Percentiles rank a stretch among this genome's conserved stretches.
Conservation (phyloP, 2,888 invertebrate genomes). For the Shargacucullia verbasci region DNA sequence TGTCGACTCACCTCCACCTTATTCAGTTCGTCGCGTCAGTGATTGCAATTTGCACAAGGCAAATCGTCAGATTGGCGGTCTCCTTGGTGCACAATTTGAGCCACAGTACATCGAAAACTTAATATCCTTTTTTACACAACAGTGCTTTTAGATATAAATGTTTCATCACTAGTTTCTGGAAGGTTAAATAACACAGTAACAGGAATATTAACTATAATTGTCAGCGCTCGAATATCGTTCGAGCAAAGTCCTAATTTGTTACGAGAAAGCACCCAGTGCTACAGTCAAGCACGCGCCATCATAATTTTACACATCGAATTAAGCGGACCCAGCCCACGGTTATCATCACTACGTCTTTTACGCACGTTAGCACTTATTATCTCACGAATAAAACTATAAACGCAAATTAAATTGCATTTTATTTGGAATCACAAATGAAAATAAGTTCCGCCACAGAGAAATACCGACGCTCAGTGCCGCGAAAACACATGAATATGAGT, state of each 20-base stretch:
- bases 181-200: constrained; percentile 63
- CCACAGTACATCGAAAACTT: constrained; percentile 79
- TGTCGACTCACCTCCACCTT: constrained; percentile 64
- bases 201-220: constrained; percentile 69
- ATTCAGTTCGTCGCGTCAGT: constrained; percentile 62
- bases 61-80: constrained; percentile 67
- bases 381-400: constrained; percentile 58
- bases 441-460: constrained; percentile 73
- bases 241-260: constrained; percentile 82
- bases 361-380: constrained; percentile 53
- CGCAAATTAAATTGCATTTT: constrained; percentile 51
- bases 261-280: constrained; percentile 74
- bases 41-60: constrained; percentile 69
- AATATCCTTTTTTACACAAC: constrained; percentile 77
- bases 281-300: constrained; percentile 85
- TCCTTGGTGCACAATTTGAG: constrained; percentile 62
- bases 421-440: constrained; percentile 68
- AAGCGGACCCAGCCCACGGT: constrained; percentile 46
- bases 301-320: constrained; percentile 64
- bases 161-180: constrained; percentile 58
- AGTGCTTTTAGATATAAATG: constrained; percentile 51
- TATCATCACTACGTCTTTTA: constrained; percentile 44
- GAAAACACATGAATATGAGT: constrained; percentile 72
- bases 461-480: constrained; percentile 76
- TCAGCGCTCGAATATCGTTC: constrained; percentile 69